Percentiles rank a stretch among this genome's conserved stretches.
phyloP scores from a whole-genome alignment of 2,888 invertebrate genomes.

The Allophyes oxyacanthae region DNA sequence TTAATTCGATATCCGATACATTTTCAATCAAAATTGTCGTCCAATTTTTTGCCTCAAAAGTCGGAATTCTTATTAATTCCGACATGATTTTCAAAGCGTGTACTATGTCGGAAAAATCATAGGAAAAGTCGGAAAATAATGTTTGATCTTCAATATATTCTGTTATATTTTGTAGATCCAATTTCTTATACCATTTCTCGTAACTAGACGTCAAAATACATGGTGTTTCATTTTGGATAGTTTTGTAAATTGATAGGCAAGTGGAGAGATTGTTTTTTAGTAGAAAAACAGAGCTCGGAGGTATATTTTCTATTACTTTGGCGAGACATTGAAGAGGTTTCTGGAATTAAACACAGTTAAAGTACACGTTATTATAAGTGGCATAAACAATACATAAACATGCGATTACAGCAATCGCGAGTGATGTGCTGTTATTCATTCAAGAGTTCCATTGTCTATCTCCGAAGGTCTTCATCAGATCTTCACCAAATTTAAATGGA shows the following conservation, averaged over 20 bases:
- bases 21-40: conserved; percentile 15
- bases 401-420: too few relatives aligned
- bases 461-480: too few relatives aligned
- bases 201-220: conserved; percentile 22
- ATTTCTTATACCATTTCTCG: conserved; percentile 47
- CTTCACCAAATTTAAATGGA: too few relatives aligned
- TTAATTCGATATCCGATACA: not conserved
- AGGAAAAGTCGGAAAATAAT: conserved; percentile 42
- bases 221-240: conserved; percentile 22
- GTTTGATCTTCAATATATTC: conserved; percentile 53
- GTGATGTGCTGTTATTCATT: too few relatives aligned
- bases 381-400: too few relatives aligned
- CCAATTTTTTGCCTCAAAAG: conserved; percentile 5
- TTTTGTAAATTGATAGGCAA: conserved; percentile 50
- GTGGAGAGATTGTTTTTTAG: conserved; percentile 46
- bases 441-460: too few relatives aligned
- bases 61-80: conserved; percentile 2
- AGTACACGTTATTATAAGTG: too few relatives aligned
- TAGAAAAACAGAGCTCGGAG: conserved; percentile 43
- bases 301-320: conserved; percentile 49
- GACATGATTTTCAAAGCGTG: conserved; percentile 57
- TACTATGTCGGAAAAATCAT: conserved; percentile 17
- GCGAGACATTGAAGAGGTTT: conserved; percentile 57
- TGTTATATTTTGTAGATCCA: conserved; percentile 56
- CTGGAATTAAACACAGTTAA: conserved; percentile 60